Base-by-base conservation (phyloP, 2,113 vertebrate genomes). In the Psettodes erumei region DNA sequence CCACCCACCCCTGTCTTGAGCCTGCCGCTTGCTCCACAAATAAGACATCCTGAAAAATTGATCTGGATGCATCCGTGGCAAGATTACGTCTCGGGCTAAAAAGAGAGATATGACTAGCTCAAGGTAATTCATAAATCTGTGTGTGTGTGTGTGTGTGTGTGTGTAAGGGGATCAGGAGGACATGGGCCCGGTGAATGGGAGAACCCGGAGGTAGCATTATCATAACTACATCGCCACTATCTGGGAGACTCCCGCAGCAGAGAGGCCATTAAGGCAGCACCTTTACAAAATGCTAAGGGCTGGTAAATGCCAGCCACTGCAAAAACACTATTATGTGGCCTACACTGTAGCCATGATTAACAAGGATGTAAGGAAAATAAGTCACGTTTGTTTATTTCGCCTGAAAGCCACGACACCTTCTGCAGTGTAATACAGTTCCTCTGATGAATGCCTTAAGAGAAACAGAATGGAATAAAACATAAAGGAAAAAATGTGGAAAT, bases 1-100 rank as follows among this genome's bases (percentile, higher is more conserved):
- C 40, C 9, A 6, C 35, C 13, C 50, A 38, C 21, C 10, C 19
- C 37, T 30, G 70, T 21, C 38, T 30, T 32, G 35, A 76, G 71
- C 81, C 42, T 0, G 50, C 79, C 30, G 70, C 77, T 85, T 43
- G 18, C 90, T 84, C 76, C 50, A 65, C 86, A 89, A 93, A 91
- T 90, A 90, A 91, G 89, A 92, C 88, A 90, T 90, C 71, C 84
- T 69, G 79, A 88, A 84, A 88, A 90, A 91, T 89, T 85, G 87
- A 92, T 90, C 84, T 84, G 82, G 84, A 88, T 89, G 83, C 85
- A 89, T 89, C 86, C 50, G 82, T 51, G 68, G 87, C 65, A 40
- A 90, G 89, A 91, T 88, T 87, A 86, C 48, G 56, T 84, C 80
- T 68, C 18, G 51, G 82, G 75, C 86, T 71, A 61, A 85, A n/a